Percentiles rank a stretch among this genome's conserved stretches.
These are phyloP conservation scores for Danio jaintianensis DNA, from an alignment of 2,797 vertebrate species.

Conservation along the genomic window DNA sequence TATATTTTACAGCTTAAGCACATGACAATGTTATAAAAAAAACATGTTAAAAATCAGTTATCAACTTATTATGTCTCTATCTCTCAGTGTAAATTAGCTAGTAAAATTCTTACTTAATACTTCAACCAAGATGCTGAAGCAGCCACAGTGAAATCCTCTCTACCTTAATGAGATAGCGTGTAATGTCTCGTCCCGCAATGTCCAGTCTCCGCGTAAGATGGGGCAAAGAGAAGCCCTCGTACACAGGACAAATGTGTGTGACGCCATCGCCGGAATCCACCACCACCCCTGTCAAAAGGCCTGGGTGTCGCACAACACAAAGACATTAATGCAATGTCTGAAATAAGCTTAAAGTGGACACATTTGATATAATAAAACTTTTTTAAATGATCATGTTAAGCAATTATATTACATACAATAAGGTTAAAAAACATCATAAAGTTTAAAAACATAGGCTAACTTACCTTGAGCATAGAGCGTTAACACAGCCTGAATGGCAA, in stretches of 20 bases:
- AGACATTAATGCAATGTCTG: neutral
- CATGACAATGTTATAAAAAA: no score
- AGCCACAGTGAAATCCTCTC: neutral
- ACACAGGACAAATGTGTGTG: constrained; percentile 89
- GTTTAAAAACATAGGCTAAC: constrained; percentile 43
- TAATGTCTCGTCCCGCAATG: constrained; percentile 89
- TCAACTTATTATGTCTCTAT: fast-evolving
- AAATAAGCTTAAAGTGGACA: neutral
- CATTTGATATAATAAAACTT: neutral
- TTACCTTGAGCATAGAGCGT: constrained; percentile 91
- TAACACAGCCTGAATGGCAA: constrained; percentile 90
- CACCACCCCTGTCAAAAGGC: constrained; percentile 87
- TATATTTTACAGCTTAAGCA: no score
- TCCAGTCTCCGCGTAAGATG: constrained; percentile 88
- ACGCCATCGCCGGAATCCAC: constrained; percentile 90
- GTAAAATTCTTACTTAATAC: neutral
- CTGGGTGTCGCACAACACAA: constrained; percentile 63
- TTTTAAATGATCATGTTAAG: neutral
- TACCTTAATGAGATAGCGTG: constrained; percentile 90
- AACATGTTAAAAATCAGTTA: neutral
- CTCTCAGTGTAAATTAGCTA: no score
- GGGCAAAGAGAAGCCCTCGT: constrained; percentile 89
- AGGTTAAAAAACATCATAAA: no score
- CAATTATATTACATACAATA: neutral
- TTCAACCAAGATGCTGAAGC: neutral